Evolutionary conservation across 2,888 invertebrate species (phyloP), one percentile per base, ranked within the genome.

Genomic region (Hirtodrosophila histrioides): DNA sequence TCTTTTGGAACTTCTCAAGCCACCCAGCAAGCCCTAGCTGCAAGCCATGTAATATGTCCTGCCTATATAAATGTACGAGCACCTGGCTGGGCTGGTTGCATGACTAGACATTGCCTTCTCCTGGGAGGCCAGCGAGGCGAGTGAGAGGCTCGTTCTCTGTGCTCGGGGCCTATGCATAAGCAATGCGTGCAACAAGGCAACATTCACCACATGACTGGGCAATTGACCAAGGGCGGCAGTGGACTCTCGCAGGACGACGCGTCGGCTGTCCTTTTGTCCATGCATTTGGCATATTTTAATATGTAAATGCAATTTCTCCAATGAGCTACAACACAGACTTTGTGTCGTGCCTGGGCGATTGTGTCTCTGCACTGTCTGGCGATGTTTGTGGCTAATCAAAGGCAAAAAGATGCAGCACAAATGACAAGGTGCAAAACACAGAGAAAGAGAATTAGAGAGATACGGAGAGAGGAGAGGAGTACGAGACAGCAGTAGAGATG

Each of bases 301-400:
- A 84, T 84, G 86, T 85, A 84, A 84, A 87, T 84, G 83, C 79
- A 84, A 84, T 84, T 87, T 84, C 86, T 85, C 79, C 87, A 84
- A 86, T 86, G 84, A 86, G 81, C 78, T 66, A 72, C 66, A 51
- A 39, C 50, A 50, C 36, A 67, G 35, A 70, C 70, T 41, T 53
- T 49, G 50, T 39, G 51, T 40, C 35, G 29, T 51, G 11, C 9
- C n/a, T 24, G 44, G 7, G 44, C 41, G 45, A 48, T 40, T 60
- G 60, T 57, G 69, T 60, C 49, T 65, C 40, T 39, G 12, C 44
- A n/a, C 55, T 56, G 76, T 76, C 76, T 71, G 69, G 43, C 57
- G 57, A 40, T 79, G 77, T 76, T 64, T 75, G 78, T 58, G 51
- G 84, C 86, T 80, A 86, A 84, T 86, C 86, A 86, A 83, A 83